Evolutionary conservation across 2,888 invertebrate species (phyloP).

Genomic region (Oligia latruncula): DNA sequence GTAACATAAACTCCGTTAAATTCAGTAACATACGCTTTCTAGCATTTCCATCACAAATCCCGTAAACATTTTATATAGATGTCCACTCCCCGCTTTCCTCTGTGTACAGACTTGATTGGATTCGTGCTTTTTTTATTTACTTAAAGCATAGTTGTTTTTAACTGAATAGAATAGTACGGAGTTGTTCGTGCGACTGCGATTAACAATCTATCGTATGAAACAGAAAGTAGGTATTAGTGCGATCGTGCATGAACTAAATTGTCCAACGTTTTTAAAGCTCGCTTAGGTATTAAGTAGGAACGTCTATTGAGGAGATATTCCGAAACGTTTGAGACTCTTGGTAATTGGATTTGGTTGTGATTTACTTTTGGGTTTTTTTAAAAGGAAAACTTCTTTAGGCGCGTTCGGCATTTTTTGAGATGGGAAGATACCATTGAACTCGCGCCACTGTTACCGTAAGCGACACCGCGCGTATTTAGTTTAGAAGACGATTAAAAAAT

Average conservation of each 20-base stretch:
- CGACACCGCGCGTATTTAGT: no score
- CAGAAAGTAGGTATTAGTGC: slow-evolving; percentile 51
- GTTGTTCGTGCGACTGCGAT: slow-evolving; percentile 61
- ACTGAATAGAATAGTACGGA: slow-evolving; percentile 65
- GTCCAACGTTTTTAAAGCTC: slow-evolving; percentile 53
- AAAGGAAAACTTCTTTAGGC: no score
- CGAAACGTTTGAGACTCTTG: slow-evolving; percentile 23
- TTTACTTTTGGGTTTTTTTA: slow-evolving; percentile 3
- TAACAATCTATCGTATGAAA: slow-evolving; percentile 65
- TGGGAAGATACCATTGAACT: no score
- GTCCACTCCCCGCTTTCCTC: slow-evolving; percentile 61
- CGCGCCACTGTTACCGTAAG: no score
- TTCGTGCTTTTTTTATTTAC: slow-evolving; percentile 88
- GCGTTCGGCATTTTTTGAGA: no score
- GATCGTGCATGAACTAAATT: slow-evolving; percentile 66
- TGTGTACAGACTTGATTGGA: slow-evolving; percentile 88
- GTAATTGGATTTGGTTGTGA: slow-evolving; percentile 29
- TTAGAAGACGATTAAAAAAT: no score
- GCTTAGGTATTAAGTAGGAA: slow-evolving; percentile 31
- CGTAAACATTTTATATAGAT: slow-evolving; percentile 60
- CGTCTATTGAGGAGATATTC: slow-evolving; percentile 22
- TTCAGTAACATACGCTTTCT: slow-evolving; percentile 25
- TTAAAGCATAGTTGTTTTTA: slow-evolving; percentile 79
- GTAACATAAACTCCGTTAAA: neutral
- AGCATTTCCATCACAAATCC: slow-evolving; percentile 47